Evolutionary conservation across 2,888 invertebrate species (phyloP), one percentile per base, ranked within the genome.

Genomic region (Oligia strigilis): DNA sequence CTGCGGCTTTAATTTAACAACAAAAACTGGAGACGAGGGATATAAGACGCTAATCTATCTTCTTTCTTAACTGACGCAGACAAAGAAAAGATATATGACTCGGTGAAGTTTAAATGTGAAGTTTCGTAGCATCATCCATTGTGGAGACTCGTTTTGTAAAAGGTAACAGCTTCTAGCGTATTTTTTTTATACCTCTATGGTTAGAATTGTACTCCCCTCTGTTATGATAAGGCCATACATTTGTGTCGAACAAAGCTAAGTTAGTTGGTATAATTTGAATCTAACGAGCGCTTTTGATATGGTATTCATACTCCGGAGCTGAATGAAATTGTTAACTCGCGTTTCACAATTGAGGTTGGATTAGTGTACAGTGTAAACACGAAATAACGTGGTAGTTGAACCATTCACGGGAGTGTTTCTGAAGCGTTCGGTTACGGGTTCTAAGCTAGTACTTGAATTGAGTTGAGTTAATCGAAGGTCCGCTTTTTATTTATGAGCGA

Each of bases 201-300:
- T 88, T 80, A 76, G 70, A 75, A 81, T 80, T 84, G 77, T 85
- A 75, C 64, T 73, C 46, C 67, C 43, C 70, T 67, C 73, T 87
- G 87, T 82, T 84, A 87, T 87, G 89, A 87, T 87, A 83, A 89
- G 78, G 69, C 76, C 77, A 89, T 89, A 84, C 87, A 89, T 87
- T 87, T 84, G 71, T 74, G 67, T 52, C 69, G 80, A 87, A 83
- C 86, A 84, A 84, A 85, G 83, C 77, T 62, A 81, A 80, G 75
- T 81, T 75, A 83, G 86, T 81, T 69, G 72, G 67, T 87, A 83
- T 81, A 84, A 89, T 88, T 89, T 84, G 82, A 87, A 84, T 83
- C 78, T 89, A 89, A 88, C 86, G 86, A 88, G 88, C 81, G 76
- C 88, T 85, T 87, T 87, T 87, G 83, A 85, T 85, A 81, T 73